Base-by-base conservation (phyloP, 2,113 vertebrate genomes). In the Gambusia holbrooki region DNA sequence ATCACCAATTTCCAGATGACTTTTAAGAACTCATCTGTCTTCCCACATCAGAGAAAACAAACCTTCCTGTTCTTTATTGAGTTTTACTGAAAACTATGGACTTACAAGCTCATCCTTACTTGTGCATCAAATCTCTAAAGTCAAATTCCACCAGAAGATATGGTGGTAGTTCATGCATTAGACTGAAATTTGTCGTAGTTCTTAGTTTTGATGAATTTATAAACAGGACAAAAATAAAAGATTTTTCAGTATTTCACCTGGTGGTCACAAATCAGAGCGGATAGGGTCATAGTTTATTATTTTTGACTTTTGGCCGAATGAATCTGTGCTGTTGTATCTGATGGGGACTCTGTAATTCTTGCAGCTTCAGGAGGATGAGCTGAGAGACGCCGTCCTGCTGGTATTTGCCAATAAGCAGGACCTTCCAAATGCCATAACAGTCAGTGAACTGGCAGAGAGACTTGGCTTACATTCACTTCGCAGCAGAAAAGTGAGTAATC, bases 331-430 rank as follows among this genome's bases (percentile, higher is more conserved):
- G 11, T 40, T 4, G 19, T 33, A 37, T 37, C 33, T 66, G 22
- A 17, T 28, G 3, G 67, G 22, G 17, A 64, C 29, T 66, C 15
- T 75, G 5, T 40, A 17, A 72, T 51, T 22, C 64, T 13, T 76
- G 1, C 82, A 96, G 97, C 84, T 98, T 81, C 91, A 90, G 45
- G 97, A 98, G 88, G 96, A 98, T 0, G 97, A 98, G 88, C 91
- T 98, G 74, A 95, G 93, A 61, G 96, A 97, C 0, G 96, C 96
- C 0, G 94, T 96, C 69, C 79, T 98, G 92, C 93, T 98, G 80
- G 96, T 98, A 66, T 97, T 98, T 35, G 96, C 97, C 32, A 98
- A 98, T 93, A 98, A 98, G 91, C 97, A 98, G 92, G 97, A 98
- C 88, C 95, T 98, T 88, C 97, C 96, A 69, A 98, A 98, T 1